Evolutionary conservation across 1,140 invertebrate species (phyloP), one percentile per base, ranked within the genome.

Genomic region (Aphelenchoides avenae): DNA sequence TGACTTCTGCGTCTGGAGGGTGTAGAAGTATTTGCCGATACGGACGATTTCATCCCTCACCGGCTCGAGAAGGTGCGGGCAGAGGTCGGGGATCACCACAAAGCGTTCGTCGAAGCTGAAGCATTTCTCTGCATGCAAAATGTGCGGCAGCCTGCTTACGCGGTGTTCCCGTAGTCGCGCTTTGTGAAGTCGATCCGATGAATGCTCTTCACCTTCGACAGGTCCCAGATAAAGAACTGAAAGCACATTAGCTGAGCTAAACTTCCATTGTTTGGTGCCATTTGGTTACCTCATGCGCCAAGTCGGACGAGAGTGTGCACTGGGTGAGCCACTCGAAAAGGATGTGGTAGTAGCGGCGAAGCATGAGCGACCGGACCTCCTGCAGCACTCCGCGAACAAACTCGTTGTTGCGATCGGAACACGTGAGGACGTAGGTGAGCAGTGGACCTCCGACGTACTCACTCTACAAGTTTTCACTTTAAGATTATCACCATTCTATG

Each of bases 161-260:
- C 39, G 9, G 2, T 41, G 2, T 6, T 6, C 6, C 44, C 15
- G 44, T 15, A 54, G 42, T 54, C 56, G 13, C 30, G 13, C 50
- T 29, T 47, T 3, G 44, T 33, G 27, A 59, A 59, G 18, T 59
- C 57, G n/a, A 5, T 9, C 15, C 57, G 26, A 4, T 5, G n/a
- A 1, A 59, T 57, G 11, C 29, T 33, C 20, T 22, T 64, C 13
- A 30, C 33, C 29, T 60, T 60, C 5, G 29, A 24, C 11, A 60
- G 24, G 27, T 60, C 57, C 57, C 57, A 60, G 40, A 60, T 60
- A 26, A 60, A 60, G 31, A 60, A 60, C 53, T 57, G 31, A 37
- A 61, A 47, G n/a, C 22, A 18, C 13, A 61, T 26, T 13, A 18
- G 36, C 15, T 54, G n/a, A 54, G 22, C 27, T 13, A n/a, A 9